Base-by-base conservation (phyloP, 2,113 vertebrate genomes). In the Anoplopoma fimbria region DNA sequence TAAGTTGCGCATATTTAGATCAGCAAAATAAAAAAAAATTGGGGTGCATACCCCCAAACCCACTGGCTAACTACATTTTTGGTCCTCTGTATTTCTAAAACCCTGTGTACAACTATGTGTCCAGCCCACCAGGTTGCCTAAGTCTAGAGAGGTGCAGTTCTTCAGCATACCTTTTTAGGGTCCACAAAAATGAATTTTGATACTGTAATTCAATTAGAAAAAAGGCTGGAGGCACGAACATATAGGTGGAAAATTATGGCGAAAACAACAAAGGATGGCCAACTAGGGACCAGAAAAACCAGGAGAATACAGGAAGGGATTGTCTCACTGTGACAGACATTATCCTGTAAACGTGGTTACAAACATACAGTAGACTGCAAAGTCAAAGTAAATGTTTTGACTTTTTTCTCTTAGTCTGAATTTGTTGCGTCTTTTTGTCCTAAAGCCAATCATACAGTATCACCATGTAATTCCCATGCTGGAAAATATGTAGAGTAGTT, bases 361-460 rank as follows among this genome's bases (percentile, higher is more conserved):
- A 47, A 69, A 34, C 21, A 8, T 27, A 33, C 21, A 53, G 5
- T n/a, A 63, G 33, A 23, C 31, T 36, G 21, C 31, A 36, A 31
- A 65, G 51, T 60, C 29, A 42, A 63, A 0, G 36, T 51, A 58
- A 76, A 33, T 57, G 77, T 86, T 27, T 82, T 87, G 79, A 90
- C 76, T 69, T 81, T 85, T 75, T 83, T 75, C 31, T 71, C 47
- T 49, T 65, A 33, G 45, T 29, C 6, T 55, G 51, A 58, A 76
- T 62, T 51, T 82, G 70, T 86, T 88, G 85, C 79, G 31, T 55
- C 62, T 8, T 13, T 7, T 53, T 71, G 8, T 68, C 69, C 47
- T 49, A 25, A 61, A 13, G 60, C 38, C 51, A 31, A 57, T 3
- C 2, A 69, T 21, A 68, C 45, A 67, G 68, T 69, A 53, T 49